phyloP scores from a whole-genome alignment of 2,888 invertebrate species.

The Protophormia terraenovae region DNA sequence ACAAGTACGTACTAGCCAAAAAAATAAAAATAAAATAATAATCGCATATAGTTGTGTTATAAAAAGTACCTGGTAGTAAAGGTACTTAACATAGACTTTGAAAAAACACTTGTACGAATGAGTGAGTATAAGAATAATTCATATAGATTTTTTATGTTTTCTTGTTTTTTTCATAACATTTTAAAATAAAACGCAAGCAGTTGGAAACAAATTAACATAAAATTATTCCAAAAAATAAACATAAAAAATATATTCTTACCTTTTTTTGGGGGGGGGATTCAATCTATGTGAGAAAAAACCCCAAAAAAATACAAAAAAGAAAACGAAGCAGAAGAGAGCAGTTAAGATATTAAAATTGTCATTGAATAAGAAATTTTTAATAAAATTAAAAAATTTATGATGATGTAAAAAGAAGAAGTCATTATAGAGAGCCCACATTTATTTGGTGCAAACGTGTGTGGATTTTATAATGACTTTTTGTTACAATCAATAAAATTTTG shows the following conservation, averaged over 20 bases:
- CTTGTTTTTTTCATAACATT: conserved; percentile 21
- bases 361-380: conserved; percentile 53
- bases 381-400: conserved; percentile 60
- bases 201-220: conserved; percentile 58
- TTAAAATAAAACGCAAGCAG: conserved; percentile 28
- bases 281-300: not conserved
- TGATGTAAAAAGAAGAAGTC: conserved; percentile 36
- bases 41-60: not conserved
- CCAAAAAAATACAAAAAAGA: not conserved
- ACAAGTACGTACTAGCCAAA: conserved; percentile 45
- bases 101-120: conserved; percentile 21
- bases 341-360: conserved; percentile 41
- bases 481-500: no score
- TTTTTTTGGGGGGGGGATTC: not conserved
- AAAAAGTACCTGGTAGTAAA: conserved; percentile 1
- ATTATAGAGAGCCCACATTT: conserved; percentile 8
- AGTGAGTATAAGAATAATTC: not conserved
- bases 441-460: conserved; percentile 37
- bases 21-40: not conserved
- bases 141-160: conserved; percentile 4
- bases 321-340: not conserved
- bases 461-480: not conserved
- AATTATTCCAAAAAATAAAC: conserved; percentile 40
- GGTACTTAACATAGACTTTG: conserved; percentile 64
- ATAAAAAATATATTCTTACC: conserved; percentile 6